Percentiles rank a stretch among this genome's conserved stretches.
Conservation (phyloP, 2,888 invertebrate species). For the Megastigmus dorsalis region DNA sequence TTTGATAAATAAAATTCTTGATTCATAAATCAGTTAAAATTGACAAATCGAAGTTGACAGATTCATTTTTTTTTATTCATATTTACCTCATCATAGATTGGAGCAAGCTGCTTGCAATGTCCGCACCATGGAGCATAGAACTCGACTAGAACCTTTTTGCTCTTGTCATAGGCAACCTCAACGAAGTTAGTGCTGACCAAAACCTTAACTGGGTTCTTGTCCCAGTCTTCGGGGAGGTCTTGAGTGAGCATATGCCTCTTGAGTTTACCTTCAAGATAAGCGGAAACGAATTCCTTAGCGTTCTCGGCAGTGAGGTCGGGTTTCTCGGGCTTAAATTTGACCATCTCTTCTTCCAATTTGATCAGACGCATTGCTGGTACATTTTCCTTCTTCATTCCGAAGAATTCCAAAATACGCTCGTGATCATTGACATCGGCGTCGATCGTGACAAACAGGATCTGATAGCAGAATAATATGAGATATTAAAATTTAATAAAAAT, state of each 20-base stretch:
- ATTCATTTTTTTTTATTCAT: too few species aligned
- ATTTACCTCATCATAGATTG: slow-evolving; percentile 88
- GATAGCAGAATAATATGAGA: not conserved
- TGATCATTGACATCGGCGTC: slow-evolving; percentile 97
- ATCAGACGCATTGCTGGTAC: slow-evolving; percentile 93
- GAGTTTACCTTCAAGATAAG: slow-evolving; percentile 92
- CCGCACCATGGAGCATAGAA: slow-evolving; percentile 99
- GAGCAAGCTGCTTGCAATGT: slow-evolving; percentile 97
- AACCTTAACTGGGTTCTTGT: slow-evolving; percentile 93
- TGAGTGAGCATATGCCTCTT: slow-evolving; percentile 97
- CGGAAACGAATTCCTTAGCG: slow-evolving; percentile 87
- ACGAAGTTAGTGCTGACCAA: slow-evolving; percentile 98
- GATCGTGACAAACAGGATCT: slow-evolving; percentile 95
- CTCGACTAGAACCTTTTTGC: slow-evolving; percentile 96
- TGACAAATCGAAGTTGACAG: not conserved
- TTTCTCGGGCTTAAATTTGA: slow-evolving; percentile 94
- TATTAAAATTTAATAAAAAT: not conserved
- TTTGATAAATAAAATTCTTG: slow-evolving; percentile 16
- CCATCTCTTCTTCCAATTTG: slow-evolving; percentile 96
- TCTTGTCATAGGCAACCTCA: slow-evolving; percentile 89
- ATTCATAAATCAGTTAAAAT: not conserved
- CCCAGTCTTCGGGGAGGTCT: slow-evolving; percentile 97
- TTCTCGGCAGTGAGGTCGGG: slow-evolving; percentile 83
- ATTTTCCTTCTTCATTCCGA: slow-evolving; percentile 97
- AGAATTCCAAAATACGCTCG: slow-evolving; percentile 98